These are phyloP conservation scores for Brassicogethes aeneus DNA, from an alignment of 2,888 invertebrate species.

Conservation along the genomic window DNA sequence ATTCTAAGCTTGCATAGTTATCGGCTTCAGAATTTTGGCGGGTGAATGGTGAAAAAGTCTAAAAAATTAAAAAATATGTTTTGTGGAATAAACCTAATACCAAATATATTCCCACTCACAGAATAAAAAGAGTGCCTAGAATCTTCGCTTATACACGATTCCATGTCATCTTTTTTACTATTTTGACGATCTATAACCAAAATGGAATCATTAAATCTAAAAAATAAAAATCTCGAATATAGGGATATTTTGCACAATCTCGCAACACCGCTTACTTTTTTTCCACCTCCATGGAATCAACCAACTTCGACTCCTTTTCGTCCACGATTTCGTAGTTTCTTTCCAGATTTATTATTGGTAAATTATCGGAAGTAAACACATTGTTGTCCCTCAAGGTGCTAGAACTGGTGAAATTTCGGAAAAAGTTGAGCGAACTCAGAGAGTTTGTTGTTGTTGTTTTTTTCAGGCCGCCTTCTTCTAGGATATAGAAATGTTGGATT, in stretches of 20 bases:
- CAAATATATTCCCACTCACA: neutral
- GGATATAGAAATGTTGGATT: neutral
- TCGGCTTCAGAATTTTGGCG: neutral
- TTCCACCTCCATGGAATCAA: neutral
- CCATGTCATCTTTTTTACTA: neutral
- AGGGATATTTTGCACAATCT: too few relatives aligned
- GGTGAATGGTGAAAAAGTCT: neutral
- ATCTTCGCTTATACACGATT: neutral
- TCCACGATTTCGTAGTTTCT: too few relatives aligned
- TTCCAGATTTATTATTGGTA: neutral
- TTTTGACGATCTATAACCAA: neutral
- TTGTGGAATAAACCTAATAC: too few relatives aligned
- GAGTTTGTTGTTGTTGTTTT: too few relatives aligned
- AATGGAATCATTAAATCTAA: neutral
- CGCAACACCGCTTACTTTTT: neutral
- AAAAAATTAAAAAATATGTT: too few relatives aligned
- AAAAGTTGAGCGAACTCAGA: neutral
- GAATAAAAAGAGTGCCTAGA: neutral
- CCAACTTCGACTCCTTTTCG: neutral
- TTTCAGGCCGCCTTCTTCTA: neutral
- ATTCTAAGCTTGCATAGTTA: neutral
- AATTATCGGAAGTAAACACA: neutral
- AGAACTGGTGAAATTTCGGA: neutral
- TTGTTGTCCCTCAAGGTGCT: neutral
- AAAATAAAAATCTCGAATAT: neutral